Base-by-base conservation (phyloP, 2,113 vertebrate genomes). In the Nibea coibor region DNA sequence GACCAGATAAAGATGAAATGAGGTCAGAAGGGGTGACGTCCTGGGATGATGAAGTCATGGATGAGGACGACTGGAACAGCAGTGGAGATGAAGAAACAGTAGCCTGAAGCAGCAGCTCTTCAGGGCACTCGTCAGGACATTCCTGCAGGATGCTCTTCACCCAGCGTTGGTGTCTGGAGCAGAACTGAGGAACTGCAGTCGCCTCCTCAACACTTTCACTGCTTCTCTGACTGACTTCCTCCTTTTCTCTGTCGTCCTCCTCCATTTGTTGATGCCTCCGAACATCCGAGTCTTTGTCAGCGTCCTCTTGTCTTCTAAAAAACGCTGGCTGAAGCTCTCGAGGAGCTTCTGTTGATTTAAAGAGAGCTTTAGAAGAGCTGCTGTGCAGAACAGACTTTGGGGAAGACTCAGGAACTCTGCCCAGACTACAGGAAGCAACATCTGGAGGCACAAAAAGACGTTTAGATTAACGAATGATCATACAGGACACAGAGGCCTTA, bases 101-200 rank as follows among this genome's bases (percentile, higher is more conserved):
- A 3, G 57, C 19, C 26, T 80, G 85, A 47, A 43, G 62, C 28
- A 5, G 80, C 51, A 65, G 61, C 56, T 91, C 82, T 4, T 89
- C 77, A 0, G 81, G 74, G 15, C 51, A 61, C 65, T 93, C 89
- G 2, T 90, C 88, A 0, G 92, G 89, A 88, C 94, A 95, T 20
- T 90, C 87, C 54, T 62, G 71, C 78, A 95, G 88, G 65, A 95
- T 94, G 87, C 70, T 95, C 62, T 43, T 86, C 82, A 93, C 93
- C 93, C 90, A 94, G 24, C 91, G 92, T 48, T 76, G 88, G 78
- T 95, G 95, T 88, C 64, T 93, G 80, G 90, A 92, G 87, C 95
- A 95, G 80, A 94, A 92, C 54, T 93, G 91, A 62, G 88, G 84
- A 15, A 82, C 62, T 24, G 57, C 14, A n/a, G 31, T 2, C 0